Conservation (phyloP, 2,113 vertebrate genomes). For the Perccottus glenii region DNA sequence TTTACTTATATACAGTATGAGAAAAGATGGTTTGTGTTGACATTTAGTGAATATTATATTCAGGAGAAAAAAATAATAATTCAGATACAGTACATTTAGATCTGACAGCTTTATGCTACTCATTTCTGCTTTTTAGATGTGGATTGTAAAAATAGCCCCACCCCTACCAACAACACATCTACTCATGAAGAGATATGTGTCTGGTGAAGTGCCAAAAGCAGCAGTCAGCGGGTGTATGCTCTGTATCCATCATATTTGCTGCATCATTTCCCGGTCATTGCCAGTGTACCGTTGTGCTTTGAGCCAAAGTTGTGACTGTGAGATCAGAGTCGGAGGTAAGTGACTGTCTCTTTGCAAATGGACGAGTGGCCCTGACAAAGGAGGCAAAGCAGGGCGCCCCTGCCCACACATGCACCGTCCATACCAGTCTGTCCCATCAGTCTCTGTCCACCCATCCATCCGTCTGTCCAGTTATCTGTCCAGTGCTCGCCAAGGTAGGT, state of each 20-base stretch:
- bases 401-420: constrained; percentile 35
- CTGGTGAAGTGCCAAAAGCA: constrained; percentile 36
- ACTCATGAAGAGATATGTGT: constrained; percentile 22
- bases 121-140: constrained; percentile 28
- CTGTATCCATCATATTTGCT: constrained; percentile 59
- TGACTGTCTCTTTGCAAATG: constrained; percentile 61
- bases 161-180: background rate
- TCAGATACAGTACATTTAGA: constrained; percentile 39
- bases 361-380: constrained; percentile 45
- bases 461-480: constrained; percentile 48
- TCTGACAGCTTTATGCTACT: background rate
- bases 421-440: constrained; percentile 35
- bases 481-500: constrained; percentile 70
- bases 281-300: constrained; percentile 44
- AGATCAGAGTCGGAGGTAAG: constrained; percentile 56
- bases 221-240: constrained; percentile 39
- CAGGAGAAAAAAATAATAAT: constrained; percentile 42
- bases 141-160: constrained; percentile 10
- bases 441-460: constrained; percentile 39
- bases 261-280: constrained; percentile 67
- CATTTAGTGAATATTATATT: constrained; percentile 61
- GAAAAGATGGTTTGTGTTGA: constrained; percentile 58
- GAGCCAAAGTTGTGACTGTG: constrained; percentile 47
- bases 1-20: background rate
- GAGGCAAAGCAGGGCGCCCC: constrained; percentile 51